Conservation (phyloP, 2,113 vertebrate species). For the Callipepla squamata region DNA sequence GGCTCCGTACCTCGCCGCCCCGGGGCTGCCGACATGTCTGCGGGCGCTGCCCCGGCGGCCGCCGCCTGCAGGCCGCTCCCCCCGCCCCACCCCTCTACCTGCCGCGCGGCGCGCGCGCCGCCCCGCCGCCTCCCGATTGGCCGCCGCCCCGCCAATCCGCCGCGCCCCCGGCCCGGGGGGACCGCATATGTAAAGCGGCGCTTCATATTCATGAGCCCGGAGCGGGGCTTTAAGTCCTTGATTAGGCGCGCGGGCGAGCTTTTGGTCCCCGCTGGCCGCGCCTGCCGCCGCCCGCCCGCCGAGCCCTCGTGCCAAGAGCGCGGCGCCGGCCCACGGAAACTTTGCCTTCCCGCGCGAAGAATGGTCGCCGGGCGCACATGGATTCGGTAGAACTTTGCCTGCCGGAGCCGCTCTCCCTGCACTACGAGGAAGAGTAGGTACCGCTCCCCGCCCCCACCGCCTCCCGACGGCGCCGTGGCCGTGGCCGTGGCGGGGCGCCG, state of each 20-base stretch:
- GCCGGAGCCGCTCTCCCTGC: constrained; percentile 94
- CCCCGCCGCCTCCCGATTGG: constrained; percentile 87
- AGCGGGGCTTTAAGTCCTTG: no score
- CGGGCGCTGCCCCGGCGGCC: no score
- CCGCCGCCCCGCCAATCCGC: constrained; percentile 85
- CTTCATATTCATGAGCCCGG: constrained; percentile 88
- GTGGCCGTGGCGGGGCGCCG: no score
- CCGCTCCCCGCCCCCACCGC: constrained; percentile 74
- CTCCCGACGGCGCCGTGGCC: no score
- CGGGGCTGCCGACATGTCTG: no score
- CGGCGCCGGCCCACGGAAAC: constrained; percentile 80
- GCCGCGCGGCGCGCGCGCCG: constrained; percentile 74
- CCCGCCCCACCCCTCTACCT: constrained; percentile 75
- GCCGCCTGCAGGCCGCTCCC: no score
- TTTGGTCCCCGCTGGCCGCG: not conserved
- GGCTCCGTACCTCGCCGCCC: no score
- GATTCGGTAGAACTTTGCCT: constrained; percentile 96
- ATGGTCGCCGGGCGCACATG: constrained; percentile 92
- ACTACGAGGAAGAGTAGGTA: constrained; percentile 99
- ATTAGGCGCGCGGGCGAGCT: no score
- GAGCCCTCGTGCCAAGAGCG: constrained; percentile 52
- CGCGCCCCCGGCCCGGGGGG: constrained; percentile 82
- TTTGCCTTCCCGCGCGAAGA: constrained; percentile 83
- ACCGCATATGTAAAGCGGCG: constrained; percentile 91
- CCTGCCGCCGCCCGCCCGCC: not conserved